Evolutionary conservation across 92 coral and sea anemone genomes (phyloP).

Genomic region (Phenganax stokvisi): DNA sequence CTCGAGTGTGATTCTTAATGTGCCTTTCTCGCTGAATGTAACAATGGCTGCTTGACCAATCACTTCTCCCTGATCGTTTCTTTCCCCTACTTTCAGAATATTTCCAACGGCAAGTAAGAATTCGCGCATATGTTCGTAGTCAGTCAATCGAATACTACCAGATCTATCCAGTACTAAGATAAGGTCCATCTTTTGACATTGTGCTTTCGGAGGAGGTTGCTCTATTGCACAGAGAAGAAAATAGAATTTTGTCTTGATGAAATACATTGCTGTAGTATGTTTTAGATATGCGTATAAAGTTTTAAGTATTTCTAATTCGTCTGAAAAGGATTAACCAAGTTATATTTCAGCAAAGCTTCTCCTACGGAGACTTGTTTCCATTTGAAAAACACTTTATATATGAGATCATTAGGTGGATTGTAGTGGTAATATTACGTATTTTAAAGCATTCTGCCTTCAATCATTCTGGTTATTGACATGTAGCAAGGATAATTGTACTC

Average conservation of each 20-base stretch:
- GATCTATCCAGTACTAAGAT: constrained; percentile 20
- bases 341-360: too few relatives aligned
- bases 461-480: too few relatives aligned
- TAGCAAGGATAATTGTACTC: too few relatives aligned
- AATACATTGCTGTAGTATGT: too few relatives aligned
- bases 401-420: too few relatives aligned
- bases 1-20: background rate
- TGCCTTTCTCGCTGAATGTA: constrained; percentile 25
- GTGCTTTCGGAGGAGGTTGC: background rate
- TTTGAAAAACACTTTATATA: too few relatives aligned
- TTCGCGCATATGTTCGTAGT: constrained; percentile 13
- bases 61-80: background rate
- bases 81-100: constrained; percentile 1
- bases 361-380: too few relatives aligned
- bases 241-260: too few relatives aligned
- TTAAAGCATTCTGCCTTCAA: too few relatives aligned
- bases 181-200: constrained; percentile 17
- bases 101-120: constrained; percentile 9
- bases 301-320: background rate
- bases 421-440: too few relatives aligned
- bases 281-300: too few relatives aligned
- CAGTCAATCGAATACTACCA: background rate
- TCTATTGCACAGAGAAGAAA: background rate
- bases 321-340: too few relatives aligned
- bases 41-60: constrained; percentile 27